Evolutionary conservation across 2,888 invertebrate genomes (phyloP), one percentile per base, ranked within the genome.

Genomic region (Gymnosoma rotundatum): DNA sequence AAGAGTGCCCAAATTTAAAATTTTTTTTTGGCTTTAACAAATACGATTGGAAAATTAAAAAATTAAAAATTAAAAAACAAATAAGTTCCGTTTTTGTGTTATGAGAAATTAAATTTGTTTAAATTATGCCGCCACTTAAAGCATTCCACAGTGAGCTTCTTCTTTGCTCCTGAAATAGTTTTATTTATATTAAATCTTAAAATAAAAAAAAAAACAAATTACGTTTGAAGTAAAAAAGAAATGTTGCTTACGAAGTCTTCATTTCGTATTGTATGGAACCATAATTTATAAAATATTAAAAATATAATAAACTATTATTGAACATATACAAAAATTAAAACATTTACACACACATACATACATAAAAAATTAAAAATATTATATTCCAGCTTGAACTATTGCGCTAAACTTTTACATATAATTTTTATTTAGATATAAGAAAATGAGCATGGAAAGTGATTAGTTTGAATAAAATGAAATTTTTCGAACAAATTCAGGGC

Each of bases 281-380:
- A 83, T 72, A 75, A 75, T 83, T 83, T 79, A 79, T 70, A 70
- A 83, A 79, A 83, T 79, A 83, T 83, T 75, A 52, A 21, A 83
- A 74, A 78, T 74, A 78, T 73, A 2, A 25, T 25, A 25, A 25
- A 42, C 42, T 48, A 70, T 67, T 76, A 82, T 60, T 69, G 48
- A 82, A 76, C 52, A 72, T 72, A 72, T 66, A 81, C 56, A 67
- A 54, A 48, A 21, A 48, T 1, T 60, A 38, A 20, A 48, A 48
- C n/a, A 66, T 36, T 48, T 60, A 48, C 45, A 63, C n/a, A n/a
- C 36, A 73, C 16, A 58, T 25, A 69, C 25, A 66, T 52, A 54
- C 52, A 48, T 60, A 72, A 58, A 76, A 32, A 18, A 50, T 70
- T 64, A 36, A 54, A 52, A 64, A 75, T 75, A 81, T 45, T 63